A percentile compares a stretch with the other conserved stretches of the same genome.
phyloP scores from a whole-genome alignment of 2,888 invertebrate species.

The Matsumyia berberina region DNA sequence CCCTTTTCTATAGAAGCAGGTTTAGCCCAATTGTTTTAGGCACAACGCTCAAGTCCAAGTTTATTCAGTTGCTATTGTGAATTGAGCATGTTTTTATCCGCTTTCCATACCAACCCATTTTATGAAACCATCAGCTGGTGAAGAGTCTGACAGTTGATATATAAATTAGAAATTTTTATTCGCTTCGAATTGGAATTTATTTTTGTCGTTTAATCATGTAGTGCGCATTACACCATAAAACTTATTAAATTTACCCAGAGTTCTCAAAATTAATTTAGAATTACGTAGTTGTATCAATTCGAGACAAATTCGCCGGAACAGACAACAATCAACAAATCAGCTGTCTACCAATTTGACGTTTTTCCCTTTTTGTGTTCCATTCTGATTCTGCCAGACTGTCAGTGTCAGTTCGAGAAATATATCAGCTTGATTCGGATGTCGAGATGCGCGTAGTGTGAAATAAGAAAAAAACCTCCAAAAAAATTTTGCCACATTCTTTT shows the following conservation, averaged over 20 bases:
- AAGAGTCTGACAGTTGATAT: not conserved
- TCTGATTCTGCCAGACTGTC: not conserved
- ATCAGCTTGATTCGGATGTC: conserved; percentile 22
- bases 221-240: too few relatives aligned
- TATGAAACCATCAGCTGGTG: not conserved
- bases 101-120: conserved; percentile 19
- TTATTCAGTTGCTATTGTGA: conserved; percentile 12
- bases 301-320: not conserved
- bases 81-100: not conserved
- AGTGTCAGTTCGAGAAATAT: conserved; percentile 61
- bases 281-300: not conserved
- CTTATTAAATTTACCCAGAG: too few relatives aligned
- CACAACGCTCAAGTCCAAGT: too few relatives aligned
- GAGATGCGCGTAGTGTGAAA: conserved; percentile 24
- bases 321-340: conserved; percentile 2
- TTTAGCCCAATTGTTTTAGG: too few relatives aligned
- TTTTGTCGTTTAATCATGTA: not conserved
- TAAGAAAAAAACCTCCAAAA: conserved; percentile 21
- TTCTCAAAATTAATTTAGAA: not conserved
- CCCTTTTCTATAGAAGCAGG: too few relatives aligned
- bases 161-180: not conserved
- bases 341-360: not conserved
- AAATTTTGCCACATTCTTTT: conserved; percentile 38
- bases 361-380: not conserved
- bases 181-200: not conserved